These are phyloP conservation scores for Lochmaea capreae DNA, from an alignment of 2,888 invertebrate genomes.

Conservation along the genomic window DNA sequence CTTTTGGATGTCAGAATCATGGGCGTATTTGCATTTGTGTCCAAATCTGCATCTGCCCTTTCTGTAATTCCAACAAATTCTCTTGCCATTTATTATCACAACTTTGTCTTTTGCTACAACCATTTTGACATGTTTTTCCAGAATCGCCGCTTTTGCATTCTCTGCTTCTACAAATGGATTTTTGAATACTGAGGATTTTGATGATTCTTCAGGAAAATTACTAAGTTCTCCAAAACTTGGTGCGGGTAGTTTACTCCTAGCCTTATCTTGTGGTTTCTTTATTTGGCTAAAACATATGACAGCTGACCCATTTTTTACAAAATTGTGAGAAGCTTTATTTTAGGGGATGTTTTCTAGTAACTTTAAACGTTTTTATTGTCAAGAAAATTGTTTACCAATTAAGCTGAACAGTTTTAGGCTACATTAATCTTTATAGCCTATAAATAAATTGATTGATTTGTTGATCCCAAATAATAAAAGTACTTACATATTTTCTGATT, in stretches of 20 bases:
- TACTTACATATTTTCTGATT: constrained; percentile 41
- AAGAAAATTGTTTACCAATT: too few species aligned
- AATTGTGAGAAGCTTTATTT: constrained; percentile 40
- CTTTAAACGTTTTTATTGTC: not conserved
- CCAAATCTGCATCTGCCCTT: constrained; percentile 92
- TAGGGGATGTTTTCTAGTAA: constrained; percentile 5
- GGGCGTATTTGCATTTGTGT: constrained; percentile 91
- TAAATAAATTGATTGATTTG: not conserved
- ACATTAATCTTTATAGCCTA: too few species aligned
- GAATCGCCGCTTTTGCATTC: constrained; percentile 84
- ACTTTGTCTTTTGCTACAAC: constrained; percentile 71
- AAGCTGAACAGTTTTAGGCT: too few species aligned
- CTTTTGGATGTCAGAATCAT: constrained; percentile 86
- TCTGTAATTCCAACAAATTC: constrained; percentile 93
- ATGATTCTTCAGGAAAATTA: constrained; percentile 21
- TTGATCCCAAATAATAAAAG: constrained; percentile 10
- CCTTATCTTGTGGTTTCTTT: constrained; percentile 47
- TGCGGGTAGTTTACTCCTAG: constrained; percentile 69
- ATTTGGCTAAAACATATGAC: constrained; percentile 60
- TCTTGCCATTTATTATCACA: constrained; percentile 85
- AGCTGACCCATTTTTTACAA: constrained; percentile 63
- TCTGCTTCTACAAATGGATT: constrained; percentile 91
- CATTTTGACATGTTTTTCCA: constrained; percentile 61
- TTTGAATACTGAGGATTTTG: constrained; percentile 82
- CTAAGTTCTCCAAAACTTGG: constrained; percentile 68